These are phyloP conservation scores for Flexamia atlantica DNA, from an alignment of 2,888 invertebrate genomes.

Conservation along the genomic window DNA sequence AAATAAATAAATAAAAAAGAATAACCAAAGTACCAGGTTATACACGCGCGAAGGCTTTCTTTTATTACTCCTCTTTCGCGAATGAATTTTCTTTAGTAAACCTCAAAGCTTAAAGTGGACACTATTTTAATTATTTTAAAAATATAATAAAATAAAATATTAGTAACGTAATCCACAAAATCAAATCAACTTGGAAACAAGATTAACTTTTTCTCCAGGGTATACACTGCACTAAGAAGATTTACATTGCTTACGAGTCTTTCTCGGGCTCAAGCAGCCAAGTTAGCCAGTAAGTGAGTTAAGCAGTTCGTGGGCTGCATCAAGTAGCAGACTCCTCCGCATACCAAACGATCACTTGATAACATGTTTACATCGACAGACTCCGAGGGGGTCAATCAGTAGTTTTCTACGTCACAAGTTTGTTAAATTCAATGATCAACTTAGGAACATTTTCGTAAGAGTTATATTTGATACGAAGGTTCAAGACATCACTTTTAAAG, in stretches of 20 bases:
- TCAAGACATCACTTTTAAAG: too few relatives aligned
- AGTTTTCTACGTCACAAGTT: not conserved
- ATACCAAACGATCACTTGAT: not conserved
- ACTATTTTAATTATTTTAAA: too few relatives aligned
- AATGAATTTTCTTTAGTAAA: too few relatives aligned
- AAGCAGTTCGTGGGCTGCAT: constrained; percentile 23
- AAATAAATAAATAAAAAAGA: too few relatives aligned
- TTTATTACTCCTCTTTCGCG: too few relatives aligned
- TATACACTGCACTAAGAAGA: not conserved
- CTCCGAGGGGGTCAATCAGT: not conserved
- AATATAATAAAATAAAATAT: too few relatives aligned
- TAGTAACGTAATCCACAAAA: too few relatives aligned
- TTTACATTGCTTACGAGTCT: not conserved
- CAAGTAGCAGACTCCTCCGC: not conserved
- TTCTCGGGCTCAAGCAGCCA: not conserved
- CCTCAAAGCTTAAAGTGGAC: too few relatives aligned
- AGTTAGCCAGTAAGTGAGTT: constrained; percentile 5
- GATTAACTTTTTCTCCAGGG: not conserved
- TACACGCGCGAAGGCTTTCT: too few relatives aligned
- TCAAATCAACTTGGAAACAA: not conserved
- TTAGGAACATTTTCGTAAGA: not conserved
- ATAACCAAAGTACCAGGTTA: too few relatives aligned
- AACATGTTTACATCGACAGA: constrained; percentile 8
- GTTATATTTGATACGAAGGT: too few relatives aligned
- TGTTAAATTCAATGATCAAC: not conserved